phyloP scores from a whole-genome alignment of 2,113 vertebrate species.

The Tachuris rubrigastra region DNA sequence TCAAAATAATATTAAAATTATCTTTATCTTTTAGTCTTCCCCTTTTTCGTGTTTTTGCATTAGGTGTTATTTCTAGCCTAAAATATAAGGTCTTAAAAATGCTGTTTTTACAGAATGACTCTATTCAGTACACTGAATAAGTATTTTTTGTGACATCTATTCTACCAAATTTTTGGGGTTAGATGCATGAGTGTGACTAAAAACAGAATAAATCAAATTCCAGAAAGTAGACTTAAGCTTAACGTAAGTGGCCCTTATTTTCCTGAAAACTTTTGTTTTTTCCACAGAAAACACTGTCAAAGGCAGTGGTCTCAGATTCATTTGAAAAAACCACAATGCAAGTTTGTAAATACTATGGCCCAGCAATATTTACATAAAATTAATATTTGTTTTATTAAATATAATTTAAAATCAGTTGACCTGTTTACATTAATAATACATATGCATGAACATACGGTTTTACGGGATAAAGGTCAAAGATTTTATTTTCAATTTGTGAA shows the following conservation, averaged over 20 bases:
- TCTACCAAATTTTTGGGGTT: constrained; percentile 45
- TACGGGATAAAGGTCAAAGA: background rate
- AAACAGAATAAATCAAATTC: constrained; percentile 30
- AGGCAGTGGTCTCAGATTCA: background rate
- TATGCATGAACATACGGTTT: background rate
- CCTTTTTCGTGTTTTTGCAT: background rate
- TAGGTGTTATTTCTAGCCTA: constrained; percentile 53
- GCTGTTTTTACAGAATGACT: background rate
- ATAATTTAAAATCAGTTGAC: background rate
- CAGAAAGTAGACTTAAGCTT: constrained; percentile 13
- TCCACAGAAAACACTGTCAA: background rate
- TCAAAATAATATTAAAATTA: constrained; percentile 45
- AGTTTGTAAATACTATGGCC: background rate
- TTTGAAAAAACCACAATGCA: background rate
- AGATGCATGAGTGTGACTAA: background rate
- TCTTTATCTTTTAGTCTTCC: constrained; percentile 18
- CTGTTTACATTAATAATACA: background rate
- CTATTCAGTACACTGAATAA: constrained; percentile 53
- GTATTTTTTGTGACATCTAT: constrained; percentile 34
- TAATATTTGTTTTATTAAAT: background rate
- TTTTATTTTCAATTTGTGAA: background rate
- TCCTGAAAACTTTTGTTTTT: background rate
- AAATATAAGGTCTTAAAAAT: constrained; percentile 54
- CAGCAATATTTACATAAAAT: background rate
- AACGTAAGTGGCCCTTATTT: background rate